Conservation (phyloP, 2,113 vertebrate species). For the Catharus minimus region DNA sequence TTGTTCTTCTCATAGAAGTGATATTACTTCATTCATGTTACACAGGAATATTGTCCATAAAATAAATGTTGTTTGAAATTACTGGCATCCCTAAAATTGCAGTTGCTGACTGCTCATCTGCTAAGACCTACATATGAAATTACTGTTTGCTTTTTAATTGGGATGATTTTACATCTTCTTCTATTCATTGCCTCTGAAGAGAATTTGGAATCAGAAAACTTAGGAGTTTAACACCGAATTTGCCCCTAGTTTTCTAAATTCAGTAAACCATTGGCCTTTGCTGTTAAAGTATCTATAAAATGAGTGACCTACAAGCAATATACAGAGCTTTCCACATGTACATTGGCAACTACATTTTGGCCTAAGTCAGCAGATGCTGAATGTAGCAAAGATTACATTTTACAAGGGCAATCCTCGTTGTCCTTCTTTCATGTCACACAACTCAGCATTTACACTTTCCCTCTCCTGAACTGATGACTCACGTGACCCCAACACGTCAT, state of each 20-base stretch:
- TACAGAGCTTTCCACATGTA: not conserved
- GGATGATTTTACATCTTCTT: not conserved
- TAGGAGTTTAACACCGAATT: not conserved
- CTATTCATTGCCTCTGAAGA: not conserved
- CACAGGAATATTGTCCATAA: not conserved
- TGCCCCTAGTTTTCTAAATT: not conserved
- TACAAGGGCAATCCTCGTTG: not conserved
- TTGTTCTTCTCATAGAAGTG: not conserved
- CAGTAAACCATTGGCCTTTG: not conserved
- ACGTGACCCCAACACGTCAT: not conserved
- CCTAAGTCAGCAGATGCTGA: not conserved
- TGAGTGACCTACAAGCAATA: rapidly evolving
- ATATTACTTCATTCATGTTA: not conserved
- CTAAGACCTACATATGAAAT: not conserved
- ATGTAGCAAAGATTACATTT: not conserved
- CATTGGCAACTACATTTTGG: not conserved
- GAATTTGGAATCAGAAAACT: not conserved
- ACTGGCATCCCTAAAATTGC: not conserved
- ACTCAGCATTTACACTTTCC: not conserved
- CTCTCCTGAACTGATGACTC: not conserved
- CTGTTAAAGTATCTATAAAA: not conserved
- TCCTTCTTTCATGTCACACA: not conserved
- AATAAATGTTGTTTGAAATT: not conserved
- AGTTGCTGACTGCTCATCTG: not conserved
- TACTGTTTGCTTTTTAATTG: not conserved